Conservation (phyloP, 2,888 invertebrate species). For the Dasysyrphus albostriatus region DNA sequence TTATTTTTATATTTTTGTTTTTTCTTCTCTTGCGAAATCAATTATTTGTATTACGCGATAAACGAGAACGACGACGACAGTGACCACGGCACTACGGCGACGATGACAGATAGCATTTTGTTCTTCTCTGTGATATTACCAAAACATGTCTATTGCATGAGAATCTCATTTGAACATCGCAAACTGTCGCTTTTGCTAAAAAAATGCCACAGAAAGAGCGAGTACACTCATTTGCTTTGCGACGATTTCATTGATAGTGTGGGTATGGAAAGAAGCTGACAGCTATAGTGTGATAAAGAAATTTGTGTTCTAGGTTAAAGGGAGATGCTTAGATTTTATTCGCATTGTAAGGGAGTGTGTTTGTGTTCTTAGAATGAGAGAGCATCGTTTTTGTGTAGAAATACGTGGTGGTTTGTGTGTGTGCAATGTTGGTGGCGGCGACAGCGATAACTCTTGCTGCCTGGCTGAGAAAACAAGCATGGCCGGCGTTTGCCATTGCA, state of each 20-base stretch:
- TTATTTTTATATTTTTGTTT: conserved; percentile 47
- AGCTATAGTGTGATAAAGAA: conserved; percentile 1
- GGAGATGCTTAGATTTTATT: conserved; percentile 54
- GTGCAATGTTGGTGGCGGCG: conserved; percentile 50
- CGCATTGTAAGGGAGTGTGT: conserved; percentile 6
- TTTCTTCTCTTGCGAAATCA: conserved; percentile 57
- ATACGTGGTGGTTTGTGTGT: conserved; percentile 40
- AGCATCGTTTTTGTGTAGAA: conserved; percentile 36
- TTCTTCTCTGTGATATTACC: conserved; percentile 73
- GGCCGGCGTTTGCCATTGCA: conserved; percentile 72
- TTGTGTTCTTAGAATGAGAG: conserved; percentile 45
- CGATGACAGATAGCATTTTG: conserved; percentile 68
- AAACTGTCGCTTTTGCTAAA: conserved; percentile 76
- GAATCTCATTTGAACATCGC: conserved; percentile 73
- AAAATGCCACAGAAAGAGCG: conserved; percentile 67
- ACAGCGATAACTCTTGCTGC: conserved; percentile 45
- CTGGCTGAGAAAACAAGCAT: conserved; percentile 67
- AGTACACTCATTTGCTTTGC: conserved; percentile 15
- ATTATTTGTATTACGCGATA: conserved; percentile 65
- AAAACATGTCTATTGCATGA: conserved; percentile 75
- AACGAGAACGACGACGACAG: conserved; percentile 70
- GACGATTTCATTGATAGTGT: conserved; percentile 10
- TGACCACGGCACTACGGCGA: conserved; percentile 58
- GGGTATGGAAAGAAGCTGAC: conserved; percentile 10
- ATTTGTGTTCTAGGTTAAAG: conserved; percentile 60